These are phyloP conservation scores for Erpornis zantholeuca DNA, from an alignment of 2,113 vertebrate species.

Conservation along the genomic window DNA sequence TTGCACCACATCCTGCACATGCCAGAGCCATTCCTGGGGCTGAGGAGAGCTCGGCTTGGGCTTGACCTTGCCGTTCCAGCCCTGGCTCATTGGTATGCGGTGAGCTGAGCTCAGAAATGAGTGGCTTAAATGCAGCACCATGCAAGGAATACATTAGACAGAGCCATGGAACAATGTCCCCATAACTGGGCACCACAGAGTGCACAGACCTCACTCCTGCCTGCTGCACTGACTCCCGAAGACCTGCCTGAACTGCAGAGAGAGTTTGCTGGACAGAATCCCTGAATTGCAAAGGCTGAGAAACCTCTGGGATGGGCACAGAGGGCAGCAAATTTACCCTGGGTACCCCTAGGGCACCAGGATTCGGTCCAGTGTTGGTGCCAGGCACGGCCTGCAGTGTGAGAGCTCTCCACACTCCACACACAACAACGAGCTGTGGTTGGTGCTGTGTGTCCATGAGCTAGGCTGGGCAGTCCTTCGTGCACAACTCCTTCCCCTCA, in stretches of 20 bases:
- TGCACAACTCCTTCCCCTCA: background rate
- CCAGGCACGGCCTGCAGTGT: background rate
- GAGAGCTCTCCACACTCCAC: background rate
- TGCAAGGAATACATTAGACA: background rate
- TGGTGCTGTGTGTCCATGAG: background rate
- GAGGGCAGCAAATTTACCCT: background rate
- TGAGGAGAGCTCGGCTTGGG: background rate
- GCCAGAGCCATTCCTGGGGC: background rate
- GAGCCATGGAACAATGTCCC: background rate
- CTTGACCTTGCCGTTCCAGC: conserved; percentile 38
- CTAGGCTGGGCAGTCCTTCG: background rate
- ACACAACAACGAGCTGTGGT: background rate
- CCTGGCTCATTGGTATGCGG: conserved; percentile 31
- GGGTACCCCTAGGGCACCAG: background rate
- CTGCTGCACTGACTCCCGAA: background rate
- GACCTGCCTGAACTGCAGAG: background rate
- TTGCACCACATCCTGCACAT: background rate
- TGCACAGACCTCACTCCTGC: background rate
- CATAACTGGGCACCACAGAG: background rate
- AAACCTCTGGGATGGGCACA: background rate
- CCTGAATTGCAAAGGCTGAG: background rate
- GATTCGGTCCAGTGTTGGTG: background rate
- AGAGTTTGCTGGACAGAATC: background rate
- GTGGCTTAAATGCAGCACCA: conserved; percentile 26
- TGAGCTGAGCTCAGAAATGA: background rate